These are phyloP conservation scores for Pelobates fuscus DNA, from an alignment of 2,113 vertebrate genomes.

Conservation along the genomic window DNA sequence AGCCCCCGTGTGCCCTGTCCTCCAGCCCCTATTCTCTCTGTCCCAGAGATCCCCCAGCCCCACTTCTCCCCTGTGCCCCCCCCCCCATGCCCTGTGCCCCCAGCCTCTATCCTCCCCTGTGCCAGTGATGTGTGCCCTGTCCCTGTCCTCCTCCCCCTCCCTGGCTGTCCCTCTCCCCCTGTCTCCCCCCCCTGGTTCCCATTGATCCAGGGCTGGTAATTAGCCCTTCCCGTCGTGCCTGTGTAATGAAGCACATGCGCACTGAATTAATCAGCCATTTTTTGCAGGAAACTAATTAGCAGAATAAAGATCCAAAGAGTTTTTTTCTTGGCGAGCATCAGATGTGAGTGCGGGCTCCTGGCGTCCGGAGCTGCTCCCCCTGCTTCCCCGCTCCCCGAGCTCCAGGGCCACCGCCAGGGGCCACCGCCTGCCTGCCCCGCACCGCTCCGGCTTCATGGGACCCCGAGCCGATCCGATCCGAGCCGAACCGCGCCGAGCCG, in stretches of 20 bases:
- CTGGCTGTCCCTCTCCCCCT: slow-evolving; percentile 65
- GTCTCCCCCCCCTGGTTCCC: slow-evolving; percentile 92
- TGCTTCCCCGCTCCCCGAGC: slow-evolving; percentile 89
- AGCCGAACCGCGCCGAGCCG: slow-evolving; percentile 62
- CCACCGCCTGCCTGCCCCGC: slow-evolving; percentile 60
- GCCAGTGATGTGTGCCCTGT: slow-evolving; percentile 78
- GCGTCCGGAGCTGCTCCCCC: slow-evolving; percentile 60
- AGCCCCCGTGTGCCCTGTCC: slow-evolving; percentile 49
- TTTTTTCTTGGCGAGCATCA: slow-evolving; percentile 97
- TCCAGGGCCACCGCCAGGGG: slow-evolving; percentile 65
- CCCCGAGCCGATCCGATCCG: slow-evolving; percentile 52
- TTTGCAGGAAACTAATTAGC: slow-evolving; percentile 99
- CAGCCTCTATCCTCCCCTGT: slow-evolving; percentile 81
- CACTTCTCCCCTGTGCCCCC: slow-evolving; percentile 62
- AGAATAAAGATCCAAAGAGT: slow-evolving; percentile 99
- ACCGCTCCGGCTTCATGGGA: slow-evolving; percentile 61
- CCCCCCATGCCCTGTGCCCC: slow-evolving; percentile 55
- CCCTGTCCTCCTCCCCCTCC: slow-evolving; percentile 70
- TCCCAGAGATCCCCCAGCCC: slow-evolving; percentile 43
- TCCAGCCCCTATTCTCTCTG: slow-evolving; percentile 65
- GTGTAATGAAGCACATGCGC: slow-evolving; percentile 99
- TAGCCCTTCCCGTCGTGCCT: slow-evolving; percentile 99
- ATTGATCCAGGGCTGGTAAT: slow-evolving; percentile 99
- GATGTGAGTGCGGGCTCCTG: slow-evolving; percentile 79
- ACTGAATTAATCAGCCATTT: slow-evolving; percentile 99